These are phyloP conservation scores for Tridacna crocea DNA, from an alignment of 2,888 invertebrate species.

Conservation along the genomic window DNA sequence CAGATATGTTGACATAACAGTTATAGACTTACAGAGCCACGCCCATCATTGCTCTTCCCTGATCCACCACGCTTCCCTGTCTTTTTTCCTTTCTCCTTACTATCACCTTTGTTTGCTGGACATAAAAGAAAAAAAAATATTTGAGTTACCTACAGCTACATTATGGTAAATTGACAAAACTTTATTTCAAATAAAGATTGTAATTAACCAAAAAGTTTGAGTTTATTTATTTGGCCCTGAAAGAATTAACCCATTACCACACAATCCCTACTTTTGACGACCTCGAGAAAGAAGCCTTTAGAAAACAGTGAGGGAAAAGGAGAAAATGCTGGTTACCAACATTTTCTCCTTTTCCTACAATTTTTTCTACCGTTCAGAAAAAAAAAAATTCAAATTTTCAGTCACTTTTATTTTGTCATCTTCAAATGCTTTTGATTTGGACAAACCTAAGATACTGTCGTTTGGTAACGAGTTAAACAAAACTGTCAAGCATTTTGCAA, in stretches of 20 bases:
- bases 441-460: too few relatives aligned
- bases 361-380: neutral
- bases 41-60: conserved; percentile 72
- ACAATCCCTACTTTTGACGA: too few relatives aligned
- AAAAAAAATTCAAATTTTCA: too few relatives aligned
- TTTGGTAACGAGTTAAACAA: too few relatives aligned
- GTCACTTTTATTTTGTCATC: neutral
- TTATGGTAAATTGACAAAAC: too few relatives aligned
- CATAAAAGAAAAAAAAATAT: conserved; percentile 12
- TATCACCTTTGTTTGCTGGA: conserved; percentile 71
- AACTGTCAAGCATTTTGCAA: too few relatives aligned
- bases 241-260: too few relatives aligned
- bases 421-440: neutral
- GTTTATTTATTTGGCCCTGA: too few relatives aligned
- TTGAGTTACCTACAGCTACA: neutral
- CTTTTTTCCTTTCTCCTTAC: conserved; percentile 66
- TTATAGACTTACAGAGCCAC: conserved; percentile 69
- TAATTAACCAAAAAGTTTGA: too few relatives aligned
- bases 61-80: conserved; percentile 70
- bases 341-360: neutral
- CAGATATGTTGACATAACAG: too few relatives aligned
- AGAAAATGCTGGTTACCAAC: neutral
- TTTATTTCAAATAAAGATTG: too few relatives aligned
- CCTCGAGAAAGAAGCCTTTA: neutral
- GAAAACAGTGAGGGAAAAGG: neutral